Evolutionary conservation across 2,113 vertebrate species (phyloP), one percentile per base, ranked within the genome.

Genomic region (Peromyscus polionotus): DNA sequence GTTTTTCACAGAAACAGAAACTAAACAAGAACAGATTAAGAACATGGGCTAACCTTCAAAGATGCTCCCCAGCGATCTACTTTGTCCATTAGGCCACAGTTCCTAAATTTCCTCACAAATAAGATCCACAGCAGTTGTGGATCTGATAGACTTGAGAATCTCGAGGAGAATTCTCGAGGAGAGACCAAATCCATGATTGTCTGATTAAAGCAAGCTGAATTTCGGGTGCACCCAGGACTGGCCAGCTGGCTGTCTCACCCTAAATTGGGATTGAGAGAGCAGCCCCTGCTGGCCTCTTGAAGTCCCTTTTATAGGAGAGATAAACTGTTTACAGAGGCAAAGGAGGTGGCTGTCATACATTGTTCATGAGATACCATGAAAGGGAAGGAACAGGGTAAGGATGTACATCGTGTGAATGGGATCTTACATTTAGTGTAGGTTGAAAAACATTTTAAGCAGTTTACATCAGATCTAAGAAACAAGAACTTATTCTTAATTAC

Each of bases 91-190:
- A 85, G 59, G 39, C 8, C 10, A 28, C 17, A 65, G 31, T 85
- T 65, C 36, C 39, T 65, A 36, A 86, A 86, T 86, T 86, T 86
- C 39, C 8, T 33, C 16, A 39, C 59, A 63, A 31, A 45, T 17
- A 39, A 42, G n/a, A 17, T 45, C 14, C 24, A 83, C 36, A 65
- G 8, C 39, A 39, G 28, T 4, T 2, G 22, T 31, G 4, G 26
- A 86, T 3, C 16, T 16, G 14, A 36, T 6, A 70, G 36, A 70
- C 6, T 33, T 70, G 33, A 70, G 33, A 17, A 19, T 70, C 16
- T 13, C 1, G 0, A 70, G 68, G 68, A 68, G 12, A 14, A 67
- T 42, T 16, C 16, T 13, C 0, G 0, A 70, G 68, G 68, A 14
- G 33, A 68, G 31, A 68, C 13, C 13, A 68, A 14, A 68, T 16